These are phyloP conservation scores for Sycobia sp. DNA, from an alignment of 1,140 invertebrate species.

Conservation along the genomic window DNA sequence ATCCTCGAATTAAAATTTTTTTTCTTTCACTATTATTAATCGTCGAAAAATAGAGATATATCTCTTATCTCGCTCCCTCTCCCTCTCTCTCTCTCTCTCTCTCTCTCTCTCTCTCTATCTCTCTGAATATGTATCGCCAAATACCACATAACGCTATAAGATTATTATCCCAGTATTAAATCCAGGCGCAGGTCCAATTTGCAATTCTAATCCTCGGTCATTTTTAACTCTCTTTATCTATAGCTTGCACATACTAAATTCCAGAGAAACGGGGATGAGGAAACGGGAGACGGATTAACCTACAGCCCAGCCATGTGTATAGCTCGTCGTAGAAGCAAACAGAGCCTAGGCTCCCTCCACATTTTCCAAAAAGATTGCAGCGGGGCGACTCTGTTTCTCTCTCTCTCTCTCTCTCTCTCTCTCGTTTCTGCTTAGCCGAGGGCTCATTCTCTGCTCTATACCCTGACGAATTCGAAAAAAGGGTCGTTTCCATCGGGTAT, in stretches of 20 bases:
- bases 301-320: conserved; percentile 4
- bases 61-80: too few species aligned
- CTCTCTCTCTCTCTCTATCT: too few species aligned
- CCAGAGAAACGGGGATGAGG: not conserved
- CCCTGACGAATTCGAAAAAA: conserved; percentile 37
- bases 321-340: conserved; percentile 37
- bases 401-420: not conserved
- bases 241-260: not conserved
- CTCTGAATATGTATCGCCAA: too few species aligned
- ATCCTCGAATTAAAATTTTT: too few species aligned
- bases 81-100: too few species aligned
- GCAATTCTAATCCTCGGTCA: conserved; percentile 23
- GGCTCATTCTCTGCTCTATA: not conserved
- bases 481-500: conserved; percentile 54
- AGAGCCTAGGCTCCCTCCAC: conserved; percentile 5
- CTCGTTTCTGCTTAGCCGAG: too few species aligned
- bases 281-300: too few species aligned
- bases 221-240: conserved; percentile 28
- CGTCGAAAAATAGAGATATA: too few species aligned
- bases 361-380: conserved; percentile 29
- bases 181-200: conserved; percentile 4
- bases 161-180: conserved; percentile 3
- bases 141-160: too few species aligned
- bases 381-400: conserved; percentile 2
- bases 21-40: too few species aligned